phyloP scores from a whole-genome alignment of 2,888 invertebrate species.

The Lithophane leautieri region DNA sequence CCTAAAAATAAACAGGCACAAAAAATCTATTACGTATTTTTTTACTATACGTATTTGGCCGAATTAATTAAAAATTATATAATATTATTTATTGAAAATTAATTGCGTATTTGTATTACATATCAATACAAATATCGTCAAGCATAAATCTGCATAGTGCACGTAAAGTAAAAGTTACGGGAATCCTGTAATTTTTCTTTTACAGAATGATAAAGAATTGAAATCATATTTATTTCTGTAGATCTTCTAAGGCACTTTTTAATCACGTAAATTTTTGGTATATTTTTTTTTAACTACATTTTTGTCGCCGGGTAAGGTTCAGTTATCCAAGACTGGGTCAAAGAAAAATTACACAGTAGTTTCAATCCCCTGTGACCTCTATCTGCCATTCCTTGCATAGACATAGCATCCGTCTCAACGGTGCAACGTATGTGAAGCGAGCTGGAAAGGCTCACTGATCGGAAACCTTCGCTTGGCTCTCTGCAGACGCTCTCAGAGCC shows the following conservation, averaged over 20 bases:
- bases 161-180: neutral
- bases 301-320: neutral
- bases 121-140: too few species aligned
- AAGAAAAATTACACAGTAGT: neutral
- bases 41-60: neutral
- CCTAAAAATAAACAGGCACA: neutral
- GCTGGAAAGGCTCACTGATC: constrained; percentile 47
- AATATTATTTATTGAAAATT: too few species aligned
- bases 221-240: neutral
- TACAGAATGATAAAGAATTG: neutral
- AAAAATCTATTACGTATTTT: neutral
- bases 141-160: neutral
- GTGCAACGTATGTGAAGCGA: constrained; percentile 44
- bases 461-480: constrained; percentile 21
- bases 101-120: too few species aligned
- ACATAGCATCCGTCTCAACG: constrained; percentile 3
- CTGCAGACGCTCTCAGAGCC: constrained; percentile 37
- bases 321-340: neutral
- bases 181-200: neutral
- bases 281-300: too few species aligned
- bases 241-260: too few species aligned
- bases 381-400: neutral
- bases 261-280: too few species aligned
- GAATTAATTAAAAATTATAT: neutral
- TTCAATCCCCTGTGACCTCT: neutral